Base-by-base conservation (phyloP, 2,113 vertebrate genomes). In the Scomber japonicus region DNA sequence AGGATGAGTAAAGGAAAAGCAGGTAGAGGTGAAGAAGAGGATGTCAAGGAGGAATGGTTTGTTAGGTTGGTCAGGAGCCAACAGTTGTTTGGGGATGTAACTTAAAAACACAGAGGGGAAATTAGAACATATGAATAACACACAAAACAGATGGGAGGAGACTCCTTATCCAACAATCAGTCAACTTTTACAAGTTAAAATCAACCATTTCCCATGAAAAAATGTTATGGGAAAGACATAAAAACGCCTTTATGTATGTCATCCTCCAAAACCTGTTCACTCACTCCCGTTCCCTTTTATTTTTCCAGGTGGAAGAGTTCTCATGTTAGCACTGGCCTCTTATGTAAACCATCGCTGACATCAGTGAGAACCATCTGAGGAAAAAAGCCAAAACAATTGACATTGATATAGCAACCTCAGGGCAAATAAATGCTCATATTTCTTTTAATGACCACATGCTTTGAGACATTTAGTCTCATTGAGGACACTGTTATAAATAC, bases 331-430 rank as follows among this genome's bases (percentile, higher is more conserved):
- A 40, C 35, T 40, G 35, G 35, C 6, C 35, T 40, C 35, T 40
- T 40, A 40, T 12, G 55, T 78, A 50, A 68, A 56, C 30, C 50
- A 17, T 12, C 10, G 2, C 51, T 24, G 21, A 44, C 48, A 73
- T 45, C 54, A 62, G 59, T 21, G 59, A 53, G 40, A 72, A 71
- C 56, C 50, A 24, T 54, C 30, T 24, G 13, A 61, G 17, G 44
- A 59, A 61, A 45, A 77, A 24, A 27, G 24, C 3, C 49, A 54
- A 61, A 55, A 80, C 77, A 82, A 60, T 13, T 71, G 79, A 51
- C 30, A 27, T 21, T 75, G 73, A 81, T 60, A 31, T 35, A 55
- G 63, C 44, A 17, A 78, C 71, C 62, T 7, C 1, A 64, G 81
- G 75, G 53, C 71, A 40, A 66, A 51, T 65, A 80, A 31, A 46